Conservation (phyloP, 2,113 vertebrate genomes). For the Alaudala cheleensis region DNA sequence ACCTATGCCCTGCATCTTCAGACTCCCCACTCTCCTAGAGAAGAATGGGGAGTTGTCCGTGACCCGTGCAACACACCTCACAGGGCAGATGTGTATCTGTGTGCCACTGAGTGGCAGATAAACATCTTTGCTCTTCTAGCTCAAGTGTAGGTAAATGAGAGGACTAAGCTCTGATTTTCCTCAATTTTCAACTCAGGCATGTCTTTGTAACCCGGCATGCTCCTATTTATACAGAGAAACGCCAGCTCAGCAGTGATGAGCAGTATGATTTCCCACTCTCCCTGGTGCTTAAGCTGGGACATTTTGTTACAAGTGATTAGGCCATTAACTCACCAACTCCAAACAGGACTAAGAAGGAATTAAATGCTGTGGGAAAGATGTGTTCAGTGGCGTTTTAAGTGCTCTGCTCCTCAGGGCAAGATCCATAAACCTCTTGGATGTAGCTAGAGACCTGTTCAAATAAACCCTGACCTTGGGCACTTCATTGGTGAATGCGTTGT, state of each 20-base stretch:
- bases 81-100: background rate
- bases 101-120: background rate
- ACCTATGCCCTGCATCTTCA: background rate
- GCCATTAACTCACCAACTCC: background rate
- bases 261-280: background rate
- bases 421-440: background rate
- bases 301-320: constrained; percentile 13
- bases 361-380: background rate
- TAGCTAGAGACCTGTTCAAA: background rate
- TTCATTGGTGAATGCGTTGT: background rate
- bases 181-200: background rate
- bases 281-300: background rate
- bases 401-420: background rate
- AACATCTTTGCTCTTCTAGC: background rate
- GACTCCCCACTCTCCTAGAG: background rate
- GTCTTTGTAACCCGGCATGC: background rate
- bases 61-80: background rate
- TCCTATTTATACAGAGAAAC: constrained; percentile 5
- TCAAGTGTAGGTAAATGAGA: background rate
- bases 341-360: constrained; percentile 8
- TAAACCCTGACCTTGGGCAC: background rate
- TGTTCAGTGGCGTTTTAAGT: background rate
- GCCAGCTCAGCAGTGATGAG: constrained; percentile 20
- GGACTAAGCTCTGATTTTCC: background rate
- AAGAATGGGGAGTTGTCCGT: background rate